Evolutionary conservation across 2,888 invertebrate genomes (phyloP), one percentile per base, ranked within the genome.

Genomic region (Smittia sp.): DNA sequence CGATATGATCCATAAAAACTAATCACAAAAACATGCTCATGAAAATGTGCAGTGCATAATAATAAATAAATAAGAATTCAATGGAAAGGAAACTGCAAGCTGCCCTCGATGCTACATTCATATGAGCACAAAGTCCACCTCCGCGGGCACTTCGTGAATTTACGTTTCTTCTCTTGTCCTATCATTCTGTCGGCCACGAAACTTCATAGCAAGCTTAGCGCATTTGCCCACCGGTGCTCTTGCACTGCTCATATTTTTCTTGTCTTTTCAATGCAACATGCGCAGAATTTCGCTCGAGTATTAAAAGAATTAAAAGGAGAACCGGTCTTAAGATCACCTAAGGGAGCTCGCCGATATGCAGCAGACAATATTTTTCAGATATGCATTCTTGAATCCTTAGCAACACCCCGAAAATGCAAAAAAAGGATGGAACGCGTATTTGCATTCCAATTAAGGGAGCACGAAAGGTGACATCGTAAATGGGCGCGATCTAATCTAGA

Each of bases 111-210:
- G 58, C 58, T 58, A 22, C 58, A 3, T 4, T 58, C 13, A 6
- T 58, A 58, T 46, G 46, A 4, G 2, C 46, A 11, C 15, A 46
- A 46, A 46, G 15, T 13, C 58, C 58, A 58, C 58, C 58, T n/a
- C n/a, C 58, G 58, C 58, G 58, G 58, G 58, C 58, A 58, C 9
- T 58, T 58, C 58, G 22, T 58, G 58, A 58, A 58, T 58, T 58
- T 58, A 58, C n/a, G 58, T 58, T 58, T 58, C n/a, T 46, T 3
- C 20, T 58, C 46, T 58, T 58, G 15, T 46, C n/a, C 58, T 22
- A 58, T 20, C 22, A 22, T 58, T 58, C 58, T 22, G 7, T 22
- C 58, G 20, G 22, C 58, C 22, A 46, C 22, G 58, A 58, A 9
- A 20, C n/a, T 58, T 58, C 22, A 58, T 22, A 58, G 58, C 58